These are phyloP conservation scores for Nipponia nippon DNA, from an alignment of 2,113 vertebrate genomes.

Conservation along the genomic window DNA sequence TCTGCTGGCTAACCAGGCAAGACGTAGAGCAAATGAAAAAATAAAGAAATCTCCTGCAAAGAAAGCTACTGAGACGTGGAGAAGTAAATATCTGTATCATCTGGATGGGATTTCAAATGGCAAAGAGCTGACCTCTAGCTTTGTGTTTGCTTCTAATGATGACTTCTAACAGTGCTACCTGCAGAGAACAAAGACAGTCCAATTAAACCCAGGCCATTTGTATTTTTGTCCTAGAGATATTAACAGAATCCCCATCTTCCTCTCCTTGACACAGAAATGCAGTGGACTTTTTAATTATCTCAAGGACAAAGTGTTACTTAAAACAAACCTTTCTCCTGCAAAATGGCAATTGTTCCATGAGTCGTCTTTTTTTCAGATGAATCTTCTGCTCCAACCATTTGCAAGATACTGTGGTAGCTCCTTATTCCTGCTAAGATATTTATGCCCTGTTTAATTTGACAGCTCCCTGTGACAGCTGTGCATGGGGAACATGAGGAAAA, in stretches of 20 bases:
- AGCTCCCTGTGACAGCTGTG: not conserved
- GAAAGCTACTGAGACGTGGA: conserved; percentile 27
- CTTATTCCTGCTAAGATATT: not conserved
- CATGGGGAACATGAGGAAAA: conserved; percentile 1
- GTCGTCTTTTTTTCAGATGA: not conserved
- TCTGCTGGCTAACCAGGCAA: not conserved
- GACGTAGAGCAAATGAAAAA: not conserved
- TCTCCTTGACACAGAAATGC: not conserved
- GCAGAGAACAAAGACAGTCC: not conserved
- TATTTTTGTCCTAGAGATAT: not conserved
- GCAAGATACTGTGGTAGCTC: not conserved
- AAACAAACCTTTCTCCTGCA: not conserved
- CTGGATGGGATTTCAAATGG: not conserved
- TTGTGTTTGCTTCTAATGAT: not conserved
- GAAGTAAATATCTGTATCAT: conserved; percentile 40
- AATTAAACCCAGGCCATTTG: conserved; percentile 4
- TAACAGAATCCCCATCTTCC: not conserved
- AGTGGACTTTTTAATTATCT: not conserved
- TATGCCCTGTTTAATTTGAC: conserved; percentile 4
- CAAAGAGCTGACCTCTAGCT: conserved; percentile 19
- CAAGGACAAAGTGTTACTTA: not conserved
- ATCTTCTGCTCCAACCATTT: not conserved
- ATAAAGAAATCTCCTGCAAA: conserved; percentile 36
- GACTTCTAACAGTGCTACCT: conserved; percentile 7
- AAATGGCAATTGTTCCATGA: not conserved